A percentile compares a stretch with the other conserved stretches of the same genome.
phyloP scores from a whole-genome alignment of 2,797 vertebrate species.

The Cetoscarus ocellatus region DNA sequence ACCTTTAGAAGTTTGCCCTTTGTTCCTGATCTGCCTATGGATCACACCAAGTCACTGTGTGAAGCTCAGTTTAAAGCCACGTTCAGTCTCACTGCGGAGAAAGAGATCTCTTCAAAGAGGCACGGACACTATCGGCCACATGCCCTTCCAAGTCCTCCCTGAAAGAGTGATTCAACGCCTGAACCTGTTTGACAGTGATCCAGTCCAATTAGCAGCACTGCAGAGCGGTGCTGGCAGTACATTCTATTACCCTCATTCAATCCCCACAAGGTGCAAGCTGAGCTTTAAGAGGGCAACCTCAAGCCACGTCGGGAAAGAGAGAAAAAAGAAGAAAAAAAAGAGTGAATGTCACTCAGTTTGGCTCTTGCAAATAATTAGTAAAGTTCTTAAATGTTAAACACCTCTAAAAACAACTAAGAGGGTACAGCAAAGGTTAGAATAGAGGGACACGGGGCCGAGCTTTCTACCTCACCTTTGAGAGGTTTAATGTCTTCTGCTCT shows the following conservation, averaged over 20 bases:
- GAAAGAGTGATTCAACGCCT: conserved; percentile 61
- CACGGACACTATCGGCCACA: conserved; percentile 44
- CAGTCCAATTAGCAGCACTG: conserved; percentile 66
- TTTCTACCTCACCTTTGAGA: conserved; percentile 60
- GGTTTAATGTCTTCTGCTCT: conserved; percentile 45
- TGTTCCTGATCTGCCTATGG: conserved; percentile 63
- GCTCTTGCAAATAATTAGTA: conserved; percentile 83
- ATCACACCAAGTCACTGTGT: conserved; percentile 65
- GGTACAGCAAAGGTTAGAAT: conserved; percentile 68
- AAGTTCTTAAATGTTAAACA: conserved; percentile 80
- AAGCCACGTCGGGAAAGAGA: conserved; percentile 68
- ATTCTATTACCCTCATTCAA: conserved; percentile 73
- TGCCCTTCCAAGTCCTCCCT: conserved; percentile 46
- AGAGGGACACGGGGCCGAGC: conserved; percentile 57
- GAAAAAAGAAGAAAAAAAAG: conserved; percentile 55
- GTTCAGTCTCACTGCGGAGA: conserved; percentile 70
- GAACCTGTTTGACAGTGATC: conserved; percentile 77
- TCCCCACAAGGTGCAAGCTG: conserved; percentile 77
- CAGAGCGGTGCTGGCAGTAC: conserved; percentile 68
- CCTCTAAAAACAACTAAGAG: conserved; percentile 76
- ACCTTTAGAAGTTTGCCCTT: conserved; percentile 68
- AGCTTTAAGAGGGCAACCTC: conserved; percentile 69
- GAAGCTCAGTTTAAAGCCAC: conserved; percentile 75
- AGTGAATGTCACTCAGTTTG: conserved; percentile 90
- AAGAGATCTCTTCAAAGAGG: conserved; percentile 66